Evolutionary conservation across 2,113 vertebrate genomes (phyloP).

Genomic region (Poeciliopsis prolifica): DNA sequence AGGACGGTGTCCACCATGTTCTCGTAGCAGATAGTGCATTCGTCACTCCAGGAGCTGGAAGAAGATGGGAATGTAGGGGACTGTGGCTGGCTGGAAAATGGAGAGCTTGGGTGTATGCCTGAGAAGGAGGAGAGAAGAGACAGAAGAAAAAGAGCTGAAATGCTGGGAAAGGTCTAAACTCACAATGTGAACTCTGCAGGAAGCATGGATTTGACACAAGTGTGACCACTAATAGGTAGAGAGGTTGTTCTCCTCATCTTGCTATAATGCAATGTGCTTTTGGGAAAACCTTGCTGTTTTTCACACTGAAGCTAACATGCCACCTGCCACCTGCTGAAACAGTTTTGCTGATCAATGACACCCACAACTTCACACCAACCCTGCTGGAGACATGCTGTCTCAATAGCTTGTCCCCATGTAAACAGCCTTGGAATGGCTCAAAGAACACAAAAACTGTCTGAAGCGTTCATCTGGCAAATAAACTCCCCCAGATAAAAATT

Average conservation of each 20-base stretch:
- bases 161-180: neutral
- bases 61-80: slow-evolving; percentile 87
- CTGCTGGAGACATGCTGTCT: neutral
- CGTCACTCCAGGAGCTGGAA: slow-evolving; percentile 87
- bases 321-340: neutral
- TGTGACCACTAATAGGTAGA: neutral
- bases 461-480: neutral
- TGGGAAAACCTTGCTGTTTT: neutral
- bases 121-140: slow-evolving; percentile 16
- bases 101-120: slow-evolving; percentile 92
- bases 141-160: neutral
- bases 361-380: neutral
- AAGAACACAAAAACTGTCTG: neutral
- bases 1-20: slow-evolving; percentile 96
- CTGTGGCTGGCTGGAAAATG: slow-evolving; percentile 86
- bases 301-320: neutral
- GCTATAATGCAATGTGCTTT: neutral
- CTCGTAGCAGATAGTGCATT: slow-evolving; percentile 98
- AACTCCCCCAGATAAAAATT: neutral
- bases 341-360: neutral
- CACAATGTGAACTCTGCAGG: neutral
- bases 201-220: neutral
- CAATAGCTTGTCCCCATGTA: neutral
- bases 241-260: neutral
- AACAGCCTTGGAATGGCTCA: neutral